phyloP scores from a whole-genome alignment of 2,888 invertebrate genomes.

The Tolmerus cingulatus region DNA sequence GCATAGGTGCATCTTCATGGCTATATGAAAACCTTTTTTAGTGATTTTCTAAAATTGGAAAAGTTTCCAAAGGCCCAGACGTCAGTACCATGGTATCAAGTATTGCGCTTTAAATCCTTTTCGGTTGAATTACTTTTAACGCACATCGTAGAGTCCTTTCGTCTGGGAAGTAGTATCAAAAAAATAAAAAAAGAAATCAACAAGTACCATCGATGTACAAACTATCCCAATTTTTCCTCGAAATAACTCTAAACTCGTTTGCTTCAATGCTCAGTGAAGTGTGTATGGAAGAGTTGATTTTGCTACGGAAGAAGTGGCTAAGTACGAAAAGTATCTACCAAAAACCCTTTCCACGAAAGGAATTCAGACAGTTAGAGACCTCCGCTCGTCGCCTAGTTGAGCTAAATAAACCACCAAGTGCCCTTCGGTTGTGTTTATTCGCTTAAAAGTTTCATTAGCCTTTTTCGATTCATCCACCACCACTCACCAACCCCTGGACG shows the following conservation, averaged over 20 bases:
- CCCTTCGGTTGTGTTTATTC: constrained; percentile 5
- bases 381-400: background rate
- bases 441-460: constrained; percentile 8
- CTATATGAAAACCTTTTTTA: background rate
- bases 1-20: background rate
- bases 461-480: background rate
- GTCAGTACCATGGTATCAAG: background rate
- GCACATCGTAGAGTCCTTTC: background rate
- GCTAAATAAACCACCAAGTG: constrained; percentile 2
- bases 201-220: constrained; percentile 15
- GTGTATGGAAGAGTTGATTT: constrained; percentile 17
- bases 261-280: constrained; percentile 9
- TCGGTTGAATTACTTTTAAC: constrained; percentile 23
- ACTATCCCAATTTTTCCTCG: constrained; percentile 21
- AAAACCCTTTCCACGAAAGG: background rate
- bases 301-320: background rate
- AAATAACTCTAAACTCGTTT: constrained; percentile 29
- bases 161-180: background rate
- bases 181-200: background rate
- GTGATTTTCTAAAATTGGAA: constrained; percentile 11
- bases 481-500: background rate
- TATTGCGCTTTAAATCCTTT: background rate
- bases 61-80: background rate
- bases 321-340: background rate
- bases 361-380: background rate